Evolutionary conservation across 1,140 invertebrate genomes (phyloP).

Genomic region (Oncopodura yosiiana): DNA sequence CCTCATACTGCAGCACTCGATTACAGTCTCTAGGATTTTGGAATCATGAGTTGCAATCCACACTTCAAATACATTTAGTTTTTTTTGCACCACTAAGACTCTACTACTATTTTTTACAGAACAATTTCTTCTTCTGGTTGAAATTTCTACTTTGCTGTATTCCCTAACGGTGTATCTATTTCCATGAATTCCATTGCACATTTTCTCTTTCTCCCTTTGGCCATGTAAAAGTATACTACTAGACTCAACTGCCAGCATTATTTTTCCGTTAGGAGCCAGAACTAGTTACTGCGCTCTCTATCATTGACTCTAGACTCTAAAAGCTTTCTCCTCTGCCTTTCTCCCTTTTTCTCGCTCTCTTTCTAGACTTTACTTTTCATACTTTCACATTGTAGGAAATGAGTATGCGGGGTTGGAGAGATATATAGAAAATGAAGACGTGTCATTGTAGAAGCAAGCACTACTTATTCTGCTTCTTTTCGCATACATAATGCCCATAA

Average conservation of each 20-base stretch:
- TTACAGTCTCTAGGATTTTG: slow-evolving; percentile 17
- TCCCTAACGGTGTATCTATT: background rate
- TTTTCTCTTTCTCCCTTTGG: too few relatives aligned
- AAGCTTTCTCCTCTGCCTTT: background rate
- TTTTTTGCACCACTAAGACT: background rate
- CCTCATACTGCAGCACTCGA: background rate
- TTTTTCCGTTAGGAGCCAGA: too few relatives aligned
- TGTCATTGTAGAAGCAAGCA: too few relatives aligned
- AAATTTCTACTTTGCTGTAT: background rate
- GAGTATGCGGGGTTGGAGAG: too few relatives aligned
- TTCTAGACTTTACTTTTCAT: background rate
- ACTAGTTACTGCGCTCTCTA: too few relatives aligned
- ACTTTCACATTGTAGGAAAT: too few relatives aligned
- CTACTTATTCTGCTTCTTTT: too few relatives aligned
- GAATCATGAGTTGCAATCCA: slow-evolving; percentile 23
- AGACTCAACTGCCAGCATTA: too few relatives aligned
- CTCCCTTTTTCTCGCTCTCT: background rate
- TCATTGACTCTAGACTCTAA: background rate
- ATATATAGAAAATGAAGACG: too few relatives aligned
- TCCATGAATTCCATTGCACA: too few relatives aligned
- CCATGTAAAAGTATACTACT: too few relatives aligned
- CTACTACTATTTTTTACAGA: slow-evolving; percentile 1
- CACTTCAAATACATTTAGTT: background rate
- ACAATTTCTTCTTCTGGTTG: background rate
- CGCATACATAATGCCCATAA: too few relatives aligned